These are phyloP conservation scores for Aulostomus chinensis DNA, from an alignment of 2,797 vertebrate species.

Conservation along the genomic window DNA sequence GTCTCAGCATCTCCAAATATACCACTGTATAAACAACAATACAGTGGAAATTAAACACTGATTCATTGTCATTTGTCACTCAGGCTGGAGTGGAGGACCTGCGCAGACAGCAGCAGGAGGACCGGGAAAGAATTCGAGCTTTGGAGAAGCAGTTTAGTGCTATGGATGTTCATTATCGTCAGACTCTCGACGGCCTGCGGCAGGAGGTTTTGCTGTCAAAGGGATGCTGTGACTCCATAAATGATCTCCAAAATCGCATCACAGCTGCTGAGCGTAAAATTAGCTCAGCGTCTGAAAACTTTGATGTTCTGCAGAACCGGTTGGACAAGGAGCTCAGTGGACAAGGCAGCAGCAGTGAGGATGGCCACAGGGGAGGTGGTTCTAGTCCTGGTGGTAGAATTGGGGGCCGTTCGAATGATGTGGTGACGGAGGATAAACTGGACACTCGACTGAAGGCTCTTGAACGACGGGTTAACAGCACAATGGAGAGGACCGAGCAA, in stretches of 20 bases:
- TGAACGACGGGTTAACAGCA: slow-evolving; percentile 80
- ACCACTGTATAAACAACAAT: too few species aligned
- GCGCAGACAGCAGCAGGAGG: slow-evolving; percentile 82
- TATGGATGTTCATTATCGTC: slow-evolving; percentile 77
- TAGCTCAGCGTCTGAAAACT: slow-evolving; percentile 71
- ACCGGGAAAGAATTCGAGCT: slow-evolving; percentile 82
- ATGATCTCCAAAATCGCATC: slow-evolving; percentile 73
- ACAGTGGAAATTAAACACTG: too few species aligned
- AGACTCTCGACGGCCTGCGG: slow-evolving; percentile 72
- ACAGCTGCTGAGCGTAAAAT: slow-evolving; percentile 82
- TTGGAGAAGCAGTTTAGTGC: slow-evolving; percentile 87
- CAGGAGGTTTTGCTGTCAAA: slow-evolving; percentile 64
- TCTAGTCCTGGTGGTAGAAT: slow-evolving; percentile 5
- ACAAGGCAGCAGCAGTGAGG: background rate
- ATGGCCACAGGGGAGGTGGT: slow-evolving; percentile 11
- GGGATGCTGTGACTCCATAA: slow-evolving; percentile 74
- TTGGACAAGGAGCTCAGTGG: slow-evolving; percentile 58
- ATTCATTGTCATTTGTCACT: background rate
- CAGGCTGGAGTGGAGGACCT: slow-evolving; percentile 84
- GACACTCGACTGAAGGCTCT: slow-evolving; percentile 66
- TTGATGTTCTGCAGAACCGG: slow-evolving; percentile 70
- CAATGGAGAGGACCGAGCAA: slow-evolving; percentile 72
- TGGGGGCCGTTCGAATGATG: background rate
- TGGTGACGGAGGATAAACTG: slow-evolving; percentile 43
- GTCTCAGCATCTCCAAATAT: background rate